Base-by-base conservation (phyloP, 2,888 invertebrate species). In the Tineola bisselliella region DNA sequence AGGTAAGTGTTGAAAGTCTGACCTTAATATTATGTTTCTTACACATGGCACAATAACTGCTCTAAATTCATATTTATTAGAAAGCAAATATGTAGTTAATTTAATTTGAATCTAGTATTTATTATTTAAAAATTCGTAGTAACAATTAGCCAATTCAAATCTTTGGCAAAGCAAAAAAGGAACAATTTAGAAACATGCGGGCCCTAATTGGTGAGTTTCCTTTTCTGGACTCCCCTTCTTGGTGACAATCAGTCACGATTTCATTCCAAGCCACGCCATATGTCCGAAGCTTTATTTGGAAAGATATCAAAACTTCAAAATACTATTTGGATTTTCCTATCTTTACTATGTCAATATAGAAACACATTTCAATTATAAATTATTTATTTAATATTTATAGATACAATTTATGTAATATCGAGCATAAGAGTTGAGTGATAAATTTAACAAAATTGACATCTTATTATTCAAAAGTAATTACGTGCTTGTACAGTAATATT, bases 161-260 rank as follows among this genome's bases (percentile, higher is more conserved):
- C 48, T 48, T 48, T 48, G 15, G 13, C 15, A 17, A 15, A 11
- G 8, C 54, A 54, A 18, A 18, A 25, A 58, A 58, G 33, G 58
- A 31, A 17, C 33, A 33, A 58, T 31, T 58, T 58, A 58, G 58
- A 8, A 10, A 31, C 58, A 58, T 15, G 33, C 56, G 56, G 30
- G 19, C 25, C 56, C 33, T 13, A 58, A 33, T 58, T 33, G 31
- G 33, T 1, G 13, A 17, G 58, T 33, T 58, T 15, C 58, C 58
- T 58, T 58, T 19, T 58, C 31, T 33, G 58, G 58, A 58, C 13
- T 6, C 18, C 25, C 17, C 48, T 6, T 44, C 17, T 56, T 19
- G 33, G 33, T 58, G 58, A 33, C 54, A 54, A 58, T 58, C 58
- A 33, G 15, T 58, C 58, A 58, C 58, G 58, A 33, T 19, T 30